Conservation (phyloP, 2,797 vertebrate genomes). For the Pristis pectinata region DNA sequence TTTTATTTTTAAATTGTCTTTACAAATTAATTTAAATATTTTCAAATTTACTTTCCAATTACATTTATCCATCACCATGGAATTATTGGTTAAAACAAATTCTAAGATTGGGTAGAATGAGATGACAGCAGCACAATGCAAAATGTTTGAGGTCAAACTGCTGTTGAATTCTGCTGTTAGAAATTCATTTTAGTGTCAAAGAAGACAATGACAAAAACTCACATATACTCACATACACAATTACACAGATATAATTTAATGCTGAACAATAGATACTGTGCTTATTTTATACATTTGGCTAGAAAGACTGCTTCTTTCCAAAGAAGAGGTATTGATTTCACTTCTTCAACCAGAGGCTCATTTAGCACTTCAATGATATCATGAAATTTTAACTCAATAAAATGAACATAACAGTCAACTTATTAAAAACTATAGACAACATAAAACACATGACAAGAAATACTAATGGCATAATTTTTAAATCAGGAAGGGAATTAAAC, state of each 20-base stretch:
- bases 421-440: background rate
- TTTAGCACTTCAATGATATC: slow-evolving; percentile 44
- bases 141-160: background rate
- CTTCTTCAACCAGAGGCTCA: slow-evolving; percentile 42
- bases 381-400: background rate
- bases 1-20: background rate
- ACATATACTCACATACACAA: background rate
- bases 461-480: background rate
- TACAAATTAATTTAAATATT: background rate
- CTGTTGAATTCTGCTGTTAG: background rate
- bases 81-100: background rate
- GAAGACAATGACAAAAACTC: background rate
- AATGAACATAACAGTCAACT: background rate
- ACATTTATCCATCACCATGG: background rate
- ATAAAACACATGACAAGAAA: background rate
- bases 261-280: background rate
- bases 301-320: slow-evolving; percentile 41
- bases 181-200: slow-evolving; percentile 13
- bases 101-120: background rate
- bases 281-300: slow-evolving; percentile 46
- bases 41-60: background rate
- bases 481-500: background rate
- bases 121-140: background rate
- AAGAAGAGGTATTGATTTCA: slow-evolving; percentile 27
- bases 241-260: background rate